Evolutionary conservation across 2,113 vertebrate genomes (phyloP), one percentile per base, ranked within the genome.

Genomic region (Atlantisia rogersi): DNA sequence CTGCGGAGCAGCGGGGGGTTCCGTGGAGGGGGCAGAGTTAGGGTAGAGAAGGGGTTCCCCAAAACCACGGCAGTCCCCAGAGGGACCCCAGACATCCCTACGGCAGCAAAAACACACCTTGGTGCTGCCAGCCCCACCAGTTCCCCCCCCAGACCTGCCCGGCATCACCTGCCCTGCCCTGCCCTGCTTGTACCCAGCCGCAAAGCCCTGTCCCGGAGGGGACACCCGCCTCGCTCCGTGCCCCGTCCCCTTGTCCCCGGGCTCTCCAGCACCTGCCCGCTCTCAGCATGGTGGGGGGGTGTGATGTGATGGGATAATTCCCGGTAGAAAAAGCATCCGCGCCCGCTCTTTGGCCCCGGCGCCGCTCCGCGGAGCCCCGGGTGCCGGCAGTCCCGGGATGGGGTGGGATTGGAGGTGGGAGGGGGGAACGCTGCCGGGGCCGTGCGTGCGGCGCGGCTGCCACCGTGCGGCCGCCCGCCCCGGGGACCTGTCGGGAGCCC

Each of bases 401-500:
- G 44, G 44, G 44, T 46, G 44, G 44, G 44, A 46, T 46, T 46
- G 44, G 48, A 50, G 48, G 22, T 5, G 21, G 48, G 20, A 7
- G 48, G 10, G 48, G 48, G 48, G 48, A 11, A 21, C 10, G 46
- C 18, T 48, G 46, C 67, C 35, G 20, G 21, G 35, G 39, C 32
- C 19, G 68, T 90, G 73, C 62, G 50, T 10, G 94, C 92, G 55
- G 73, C 88, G 96, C 96, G 88, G 96, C 90, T 97, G 97, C 98
- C 98, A 97, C 96, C 98, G 96, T 96, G 97, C 95, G 98, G 75
- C 82, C 73, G 1, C 2, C 20, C 5, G 52, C 28, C 71, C 92
- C 89, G 77, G 58, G 78, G 35, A 46, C 31, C n/a, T 50, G 19
- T 37, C 32, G 28, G 17, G 37, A 71, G 59, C 35, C n/a, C 42